Conservation (phyloP, 64 coral and sea anemone species). For the Montipora foliosa region DNA sequence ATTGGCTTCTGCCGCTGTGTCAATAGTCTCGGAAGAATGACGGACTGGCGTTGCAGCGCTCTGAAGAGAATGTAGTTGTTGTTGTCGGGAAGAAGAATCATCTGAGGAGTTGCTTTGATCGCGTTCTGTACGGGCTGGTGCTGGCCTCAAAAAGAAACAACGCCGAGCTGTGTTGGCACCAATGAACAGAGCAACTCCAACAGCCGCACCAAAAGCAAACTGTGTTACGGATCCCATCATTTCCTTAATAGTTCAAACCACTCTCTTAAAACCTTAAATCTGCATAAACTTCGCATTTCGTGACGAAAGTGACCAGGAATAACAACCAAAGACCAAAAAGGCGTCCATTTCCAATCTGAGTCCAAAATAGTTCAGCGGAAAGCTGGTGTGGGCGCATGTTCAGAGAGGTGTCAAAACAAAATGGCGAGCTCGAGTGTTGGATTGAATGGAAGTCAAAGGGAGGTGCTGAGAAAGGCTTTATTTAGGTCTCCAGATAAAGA, state of each 20-base stretch:
- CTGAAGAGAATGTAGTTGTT: slow-evolving; percentile 67
- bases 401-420: slow-evolving; percentile 26
- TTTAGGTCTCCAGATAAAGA: slow-evolving; percentile 81
- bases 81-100: slow-evolving; percentile 10
- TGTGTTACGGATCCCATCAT: slow-evolving; percentile 79
- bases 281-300: not conserved
- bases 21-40: slow-evolving; percentile 15
- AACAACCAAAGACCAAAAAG: too few relatives aligned
- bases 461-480: slow-evolving; percentile 79
- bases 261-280: not conserved
- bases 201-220: slow-evolving; percentile 78
- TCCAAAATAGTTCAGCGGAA: slow-evolving; percentile 16
- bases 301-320: too few relatives aligned
- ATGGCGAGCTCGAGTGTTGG: slow-evolving; percentile 67
- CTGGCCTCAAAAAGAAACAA: not conserved
- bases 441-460: not conserved
- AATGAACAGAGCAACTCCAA: slow-evolving; percentile 81
- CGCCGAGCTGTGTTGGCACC: slow-evolving; percentile 49
- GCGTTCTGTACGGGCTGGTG: slow-evolving; percentile 19
- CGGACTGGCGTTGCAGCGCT: slow-evolving; percentile 83
- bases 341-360: not conserved
- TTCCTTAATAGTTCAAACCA: not conserved
- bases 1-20: slow-evolving; percentile 1
- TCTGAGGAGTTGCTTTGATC: slow-evolving; percentile 10
- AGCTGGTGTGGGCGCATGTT: slow-evolving; percentile 37